Evolutionary conservation across 2,113 vertebrate genomes (phyloP).

Genomic region (Elanoides forficatus): DNA sequence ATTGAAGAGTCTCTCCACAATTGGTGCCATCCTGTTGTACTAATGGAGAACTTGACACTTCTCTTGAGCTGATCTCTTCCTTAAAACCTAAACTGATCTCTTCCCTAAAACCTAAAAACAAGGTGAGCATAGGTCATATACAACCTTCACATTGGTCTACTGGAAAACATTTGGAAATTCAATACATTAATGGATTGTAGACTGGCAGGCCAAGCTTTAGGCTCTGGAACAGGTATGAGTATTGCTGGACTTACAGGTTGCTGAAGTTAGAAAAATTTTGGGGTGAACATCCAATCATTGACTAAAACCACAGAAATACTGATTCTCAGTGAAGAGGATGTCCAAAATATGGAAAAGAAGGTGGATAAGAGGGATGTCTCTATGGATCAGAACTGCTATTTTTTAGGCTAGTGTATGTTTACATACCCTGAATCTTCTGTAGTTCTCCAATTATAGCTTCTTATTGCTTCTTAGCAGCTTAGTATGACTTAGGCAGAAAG

Average conservation of each 20-base stretch:
- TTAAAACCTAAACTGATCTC: neutral
- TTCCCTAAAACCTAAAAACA: no score
- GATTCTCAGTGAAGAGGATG: neutral
- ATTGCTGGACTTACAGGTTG: neutral
- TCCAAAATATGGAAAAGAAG: neutral
- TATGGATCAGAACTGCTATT: neutral
- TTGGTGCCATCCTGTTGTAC: neutral
- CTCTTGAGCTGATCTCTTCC: neutral
- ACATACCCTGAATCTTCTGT: neutral
- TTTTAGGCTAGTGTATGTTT: neutral
- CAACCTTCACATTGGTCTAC: neutral
- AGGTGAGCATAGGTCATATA: neutral
- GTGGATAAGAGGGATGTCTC: neutral
- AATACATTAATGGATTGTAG: neutral
- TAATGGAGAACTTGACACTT: neutral
- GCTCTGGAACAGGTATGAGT: neutral
- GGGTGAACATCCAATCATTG: neutral
- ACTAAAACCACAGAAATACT: neutral
- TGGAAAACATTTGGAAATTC: neutral
- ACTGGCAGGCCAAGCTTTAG: neutral
- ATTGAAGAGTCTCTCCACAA: neutral
- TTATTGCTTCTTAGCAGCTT: conserved; percentile 15
- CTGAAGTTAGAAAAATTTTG: neutral
- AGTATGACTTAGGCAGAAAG: neutral
- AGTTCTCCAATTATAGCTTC: neutral